Evolutionary conservation across 1,140 invertebrate genomes (phyloP), one percentile per base, ranked within the genome.

Genomic region (Papilio polyxenes): DNA sequence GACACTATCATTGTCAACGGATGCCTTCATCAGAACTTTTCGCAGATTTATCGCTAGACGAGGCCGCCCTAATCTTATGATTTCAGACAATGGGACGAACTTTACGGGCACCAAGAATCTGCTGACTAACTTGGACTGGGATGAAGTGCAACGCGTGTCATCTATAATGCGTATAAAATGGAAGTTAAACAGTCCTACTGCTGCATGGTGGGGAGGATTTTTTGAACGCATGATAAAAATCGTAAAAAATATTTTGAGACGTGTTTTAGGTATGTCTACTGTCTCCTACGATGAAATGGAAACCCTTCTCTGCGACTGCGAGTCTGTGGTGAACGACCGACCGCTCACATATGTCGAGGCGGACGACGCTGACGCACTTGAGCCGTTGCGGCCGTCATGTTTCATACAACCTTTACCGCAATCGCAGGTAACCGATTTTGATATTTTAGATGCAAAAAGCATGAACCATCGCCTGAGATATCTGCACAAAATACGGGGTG

Each of bases 191-290:
- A 44, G 51, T n/a, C 82, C 77, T 48, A 62, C 13, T 3, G 82
- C 76, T 9, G n/a, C 77, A n/a, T 82, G 82, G 82, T 82, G 82
- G 82, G 82, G 82, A 9, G 76, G 76, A 5, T 82, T 56, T 17
- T 82, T 23, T 48, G 82, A 82, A 65, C 62, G 82, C 11, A 23
- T 82, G 20, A 75, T 82, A 13, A 74, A 53, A 75, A 75, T 82
- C 9, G 37, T 82, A 23, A 82, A 82, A n/a, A 78, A 81, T 20
- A 9, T 81, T 10, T 62, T 81, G 20, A 69, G 48, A 69, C 15
- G 65, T 15, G 48, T 81, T 7, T 31, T 81, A 49, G 77, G 59
- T 80, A 80, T 11, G 53, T n/a, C 76, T 3, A 75, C 51, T 3
- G 44, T 72, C 15, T n/a, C 56, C 1, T 81, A 83, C 48, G 53